Base-by-base conservation (phyloP, 64 coral and sea anemone species). In the Actinia tenebrosa region DNA sequence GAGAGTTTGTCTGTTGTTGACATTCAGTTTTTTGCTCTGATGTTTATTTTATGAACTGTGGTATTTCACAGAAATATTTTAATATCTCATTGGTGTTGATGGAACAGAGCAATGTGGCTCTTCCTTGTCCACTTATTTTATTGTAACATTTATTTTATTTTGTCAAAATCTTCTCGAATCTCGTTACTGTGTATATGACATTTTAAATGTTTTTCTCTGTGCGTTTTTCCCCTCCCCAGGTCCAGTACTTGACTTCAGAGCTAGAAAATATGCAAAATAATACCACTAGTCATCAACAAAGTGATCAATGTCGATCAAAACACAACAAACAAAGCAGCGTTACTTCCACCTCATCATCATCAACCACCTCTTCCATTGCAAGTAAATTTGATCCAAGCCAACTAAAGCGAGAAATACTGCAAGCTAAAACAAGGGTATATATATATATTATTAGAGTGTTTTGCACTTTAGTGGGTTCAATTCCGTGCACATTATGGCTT, bases 341-440 rank as follows among this genome's bases (percentile, higher is more conserved):
- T 27, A 87, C 88, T 30, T 92, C 91, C 44, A 80, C 91, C 22
- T 92, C 91, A 22, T 88, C 91, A 22, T 92, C 94, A 20, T 93
- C 94, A 77, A 93, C 79, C 82, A 78, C 87, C 10, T 93, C 94
- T 3, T 96, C 94, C 0, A 87, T 96, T n/a, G 61, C 94, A 1
- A 96, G 91, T 79, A 92, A 92, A 43, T 96, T 87, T 82, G 94
- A 96, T 77, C 86, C 89, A 15, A 90, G 84, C 53, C 91, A 93
- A 55, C 80, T 96, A 63, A 96, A 96, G 80, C 83, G 66, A 54
- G 94, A 96, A 84, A 96, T 96, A 69, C 81, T 89, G 10, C 91
- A 93, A 92, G 91, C 94, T 20, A 96, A 93, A 19, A 85, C 88
- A 53, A 87, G 94, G 88, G 94, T 96, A 68, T 22, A 58, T 2